phyloP scores from a whole-genome alignment of 2,113 vertebrate species.

The Chascanopsetta lugubris region DNA sequence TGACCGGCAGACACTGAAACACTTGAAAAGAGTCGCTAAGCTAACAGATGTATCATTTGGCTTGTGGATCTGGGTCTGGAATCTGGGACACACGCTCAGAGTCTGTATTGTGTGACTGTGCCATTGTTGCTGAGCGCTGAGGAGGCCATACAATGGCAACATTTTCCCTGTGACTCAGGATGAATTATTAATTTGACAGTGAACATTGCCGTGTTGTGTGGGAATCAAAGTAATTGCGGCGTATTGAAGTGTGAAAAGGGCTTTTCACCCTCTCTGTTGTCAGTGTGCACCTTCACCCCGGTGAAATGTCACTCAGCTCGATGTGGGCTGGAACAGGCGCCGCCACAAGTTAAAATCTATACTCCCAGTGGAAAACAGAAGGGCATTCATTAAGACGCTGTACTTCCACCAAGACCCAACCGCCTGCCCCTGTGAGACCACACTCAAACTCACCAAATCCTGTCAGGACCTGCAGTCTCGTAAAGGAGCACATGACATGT shows the following conservation, averaged over 20 bases:
- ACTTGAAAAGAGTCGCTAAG: neutral
- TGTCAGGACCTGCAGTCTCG: no score
- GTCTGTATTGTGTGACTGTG: constrained; percentile 9
- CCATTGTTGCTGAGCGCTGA: neutral
- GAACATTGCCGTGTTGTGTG: neutral
- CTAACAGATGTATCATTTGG: constrained; percentile 4
- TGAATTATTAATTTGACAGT: constrained; percentile 10
- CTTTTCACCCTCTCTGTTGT: neutral
- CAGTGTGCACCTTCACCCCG: neutral
- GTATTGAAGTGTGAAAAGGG: neutral
- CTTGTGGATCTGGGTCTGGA: neutral
- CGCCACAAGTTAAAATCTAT: neutral
- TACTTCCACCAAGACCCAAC: neutral
- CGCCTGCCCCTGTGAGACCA: no score
- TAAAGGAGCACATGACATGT: neutral
- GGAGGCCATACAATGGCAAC: neutral
- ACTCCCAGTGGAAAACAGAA: neutral
- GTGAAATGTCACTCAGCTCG: neutral
- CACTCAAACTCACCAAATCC: no score
- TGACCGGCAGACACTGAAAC: neutral
- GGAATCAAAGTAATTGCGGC: neutral
- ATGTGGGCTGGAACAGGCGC: no score
- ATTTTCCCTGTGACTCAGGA: neutral
- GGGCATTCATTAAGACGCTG: neutral
- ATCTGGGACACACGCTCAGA: neutral